Evolutionary conservation across 2,113 vertebrate species (phyloP).

Genomic region (Macrotis lagotis): DNA sequence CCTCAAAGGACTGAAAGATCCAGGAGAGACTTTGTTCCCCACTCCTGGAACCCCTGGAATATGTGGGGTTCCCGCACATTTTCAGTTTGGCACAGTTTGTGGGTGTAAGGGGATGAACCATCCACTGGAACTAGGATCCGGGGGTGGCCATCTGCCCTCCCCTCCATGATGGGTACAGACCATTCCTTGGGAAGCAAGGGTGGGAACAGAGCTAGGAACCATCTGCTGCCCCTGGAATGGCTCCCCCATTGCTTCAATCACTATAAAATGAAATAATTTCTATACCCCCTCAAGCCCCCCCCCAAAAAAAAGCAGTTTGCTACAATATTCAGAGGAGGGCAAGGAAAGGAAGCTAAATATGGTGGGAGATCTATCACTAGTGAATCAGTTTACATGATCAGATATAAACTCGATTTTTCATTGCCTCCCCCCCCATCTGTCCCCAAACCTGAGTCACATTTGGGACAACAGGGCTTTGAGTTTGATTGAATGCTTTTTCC

Average conservation of each 20-base stretch:
- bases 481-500: not conserved
- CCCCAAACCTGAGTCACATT: slow-evolving; percentile 29
- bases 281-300: slow-evolving; percentile 36
- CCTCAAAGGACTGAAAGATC: not conserved
- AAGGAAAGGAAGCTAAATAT: not conserved
- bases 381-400: not conserved
- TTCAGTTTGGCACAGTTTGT: slow-evolving; percentile 47
- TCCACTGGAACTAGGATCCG: slow-evolving; percentile 63
- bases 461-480: slow-evolving; percentile 32
- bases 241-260: slow-evolving; percentile 38
- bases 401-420: slow-evolving; percentile 18
- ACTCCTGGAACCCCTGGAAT: slow-evolving; percentile 23
- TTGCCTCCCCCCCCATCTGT: not conserved
- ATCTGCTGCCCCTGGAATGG: slow-evolving; percentile 54
- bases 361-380: not conserved
- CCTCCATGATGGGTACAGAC: slow-evolving; percentile 67
- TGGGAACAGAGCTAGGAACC: slow-evolving; percentile 17
- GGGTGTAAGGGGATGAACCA: slow-evolving; percentile 61
- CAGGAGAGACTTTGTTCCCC: slow-evolving; percentile 11
- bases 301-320: not conserved
- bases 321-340: not conserved
- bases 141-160: slow-evolving; percentile 72
- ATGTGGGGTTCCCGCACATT: slow-evolving; percentile 49
- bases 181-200: slow-evolving; percentile 58
- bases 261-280: slow-evolving; percentile 54